These are phyloP conservation scores for Enteromius mattozi DNA, from an alignment of 2,797 vertebrate genomes.

Conservation along the genomic window DNA sequence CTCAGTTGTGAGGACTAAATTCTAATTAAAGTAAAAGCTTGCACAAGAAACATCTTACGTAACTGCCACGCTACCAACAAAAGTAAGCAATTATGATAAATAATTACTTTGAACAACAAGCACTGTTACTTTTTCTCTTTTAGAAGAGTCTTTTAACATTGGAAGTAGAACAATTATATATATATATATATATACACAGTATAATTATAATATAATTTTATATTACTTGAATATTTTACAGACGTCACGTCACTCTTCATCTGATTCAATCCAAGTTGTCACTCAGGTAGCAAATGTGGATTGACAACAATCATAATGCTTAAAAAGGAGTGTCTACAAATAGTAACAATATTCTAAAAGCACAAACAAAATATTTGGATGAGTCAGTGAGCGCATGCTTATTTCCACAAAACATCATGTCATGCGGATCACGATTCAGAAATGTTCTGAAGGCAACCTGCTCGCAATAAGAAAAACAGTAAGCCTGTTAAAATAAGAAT, in stretches of 20 bases:
- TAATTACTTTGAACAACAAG: neutral
- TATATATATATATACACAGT: neutral
- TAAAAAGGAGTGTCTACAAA: too few species aligned
- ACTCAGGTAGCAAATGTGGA: too few species aligned
- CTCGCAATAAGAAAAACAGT: constrained; percentile 45
- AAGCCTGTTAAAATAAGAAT: constrained; percentile 72
- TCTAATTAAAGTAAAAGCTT: neutral
- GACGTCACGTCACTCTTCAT: neutral
- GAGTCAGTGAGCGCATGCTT: neutral
- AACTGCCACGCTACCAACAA: neutral
- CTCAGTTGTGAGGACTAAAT: neutral
- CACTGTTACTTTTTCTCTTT: neutral
- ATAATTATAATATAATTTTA: neutral
- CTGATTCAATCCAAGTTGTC: too few species aligned
- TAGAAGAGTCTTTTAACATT: neutral
- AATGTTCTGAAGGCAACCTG: neutral
- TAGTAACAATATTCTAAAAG: too few species aligned
- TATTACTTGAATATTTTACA: neutral
- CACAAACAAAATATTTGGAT: too few species aligned
- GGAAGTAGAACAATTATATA: neutral
- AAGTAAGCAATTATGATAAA: neutral
- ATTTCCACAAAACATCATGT: neutral
- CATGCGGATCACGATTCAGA: neutral
- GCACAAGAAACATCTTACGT: neutral
- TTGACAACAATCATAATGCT: too few species aligned